Conservation (phyloP, 2,113 vertebrate genomes). For the Scortum barcoo region DNA sequence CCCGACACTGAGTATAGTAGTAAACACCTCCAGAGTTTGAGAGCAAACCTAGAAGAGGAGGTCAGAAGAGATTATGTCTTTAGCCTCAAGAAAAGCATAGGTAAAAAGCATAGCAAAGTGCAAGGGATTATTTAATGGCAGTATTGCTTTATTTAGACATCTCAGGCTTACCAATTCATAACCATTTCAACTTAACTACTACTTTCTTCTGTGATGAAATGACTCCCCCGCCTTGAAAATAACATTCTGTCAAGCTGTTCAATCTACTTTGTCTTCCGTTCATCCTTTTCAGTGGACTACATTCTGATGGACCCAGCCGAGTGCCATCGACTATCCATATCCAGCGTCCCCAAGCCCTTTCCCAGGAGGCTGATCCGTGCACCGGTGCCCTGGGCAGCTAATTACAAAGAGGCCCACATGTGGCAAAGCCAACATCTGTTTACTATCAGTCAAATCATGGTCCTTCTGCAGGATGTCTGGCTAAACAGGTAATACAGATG, state of each 20-base stretch:
- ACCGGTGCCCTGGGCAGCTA: constrained; percentile 89
- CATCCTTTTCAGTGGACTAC: constrained; percentile 89
- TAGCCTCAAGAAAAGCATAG: constrained; percentile 88
- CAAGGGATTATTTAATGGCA: background rate
- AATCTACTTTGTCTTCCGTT: background rate
- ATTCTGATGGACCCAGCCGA: constrained; percentile 90
- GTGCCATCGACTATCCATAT: constrained; percentile 86
- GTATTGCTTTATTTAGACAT: constrained; percentile 1
- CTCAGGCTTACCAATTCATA: too few species aligned
- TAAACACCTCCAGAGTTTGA: constrained; percentile 68
- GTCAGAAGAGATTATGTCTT: constrained; percentile 83
- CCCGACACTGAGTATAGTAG: constrained; percentile 65
- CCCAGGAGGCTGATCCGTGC: constrained; percentile 86
- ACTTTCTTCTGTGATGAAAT: background rate
- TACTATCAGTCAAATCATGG: constrained; percentile 86
- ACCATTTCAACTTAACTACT: background rate
- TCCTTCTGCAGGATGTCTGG: constrained; percentile 88
- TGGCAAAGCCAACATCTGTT: constrained; percentile 89
- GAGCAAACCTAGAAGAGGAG: constrained; percentile 81
- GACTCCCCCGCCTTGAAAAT: background rate
- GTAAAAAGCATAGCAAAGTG: constrained; percentile 77
- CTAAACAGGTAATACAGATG: constrained; percentile 83
- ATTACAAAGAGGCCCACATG: constrained; percentile 73
- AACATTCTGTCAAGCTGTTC: background rate
- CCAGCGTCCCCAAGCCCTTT: constrained; percentile 85